phyloP scores from a whole-genome alignment of 2,888 invertebrate genomes.

The Heteromyza rotundicornis region DNA sequence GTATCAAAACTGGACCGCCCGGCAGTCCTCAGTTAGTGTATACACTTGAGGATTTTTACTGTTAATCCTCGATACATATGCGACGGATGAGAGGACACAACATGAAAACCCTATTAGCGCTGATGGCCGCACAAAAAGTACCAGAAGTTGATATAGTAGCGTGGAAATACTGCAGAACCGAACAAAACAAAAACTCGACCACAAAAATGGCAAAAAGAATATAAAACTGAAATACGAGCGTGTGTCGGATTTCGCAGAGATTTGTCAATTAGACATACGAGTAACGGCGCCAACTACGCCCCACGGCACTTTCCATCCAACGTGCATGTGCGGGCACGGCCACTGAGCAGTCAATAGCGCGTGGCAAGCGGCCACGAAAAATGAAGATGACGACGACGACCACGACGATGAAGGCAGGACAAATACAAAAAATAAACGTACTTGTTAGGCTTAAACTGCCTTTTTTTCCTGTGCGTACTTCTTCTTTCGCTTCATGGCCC shows the following conservation, averaged over 20 bases:
- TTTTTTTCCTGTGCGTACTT: background rate
- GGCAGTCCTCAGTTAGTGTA: background rate
- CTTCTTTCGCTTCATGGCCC: background rate
- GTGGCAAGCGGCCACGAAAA: constrained; percentile 1
- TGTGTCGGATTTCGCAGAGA: constrained; percentile 17
- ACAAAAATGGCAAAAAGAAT: background rate
- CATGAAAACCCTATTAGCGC: constrained; percentile 36
- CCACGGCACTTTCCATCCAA: background rate
- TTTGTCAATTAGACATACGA: constrained; percentile 22
- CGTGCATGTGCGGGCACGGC: constrained; percentile 1
- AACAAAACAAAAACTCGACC: background rate
- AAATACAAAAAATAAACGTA: too few relatives aligned
- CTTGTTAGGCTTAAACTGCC: constrained; percentile 1
- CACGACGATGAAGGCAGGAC: too few relatives aligned
- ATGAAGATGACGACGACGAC: background rate
- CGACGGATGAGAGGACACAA: constrained; percentile 14
- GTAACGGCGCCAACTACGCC: background rate
- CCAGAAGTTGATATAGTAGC: background rate
- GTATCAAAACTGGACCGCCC: too few relatives aligned
- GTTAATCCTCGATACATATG: constrained; percentile 24
- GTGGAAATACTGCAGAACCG: background rate
- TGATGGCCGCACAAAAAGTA: constrained; percentile 15
- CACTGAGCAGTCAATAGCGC: constrained; percentile 19
- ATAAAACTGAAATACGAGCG: constrained; percentile 10
- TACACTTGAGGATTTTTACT: constrained; percentile 5